phyloP scores from a whole-genome alignment of 2,113 vertebrate species.

The Ploceus nigricollis region DNA sequence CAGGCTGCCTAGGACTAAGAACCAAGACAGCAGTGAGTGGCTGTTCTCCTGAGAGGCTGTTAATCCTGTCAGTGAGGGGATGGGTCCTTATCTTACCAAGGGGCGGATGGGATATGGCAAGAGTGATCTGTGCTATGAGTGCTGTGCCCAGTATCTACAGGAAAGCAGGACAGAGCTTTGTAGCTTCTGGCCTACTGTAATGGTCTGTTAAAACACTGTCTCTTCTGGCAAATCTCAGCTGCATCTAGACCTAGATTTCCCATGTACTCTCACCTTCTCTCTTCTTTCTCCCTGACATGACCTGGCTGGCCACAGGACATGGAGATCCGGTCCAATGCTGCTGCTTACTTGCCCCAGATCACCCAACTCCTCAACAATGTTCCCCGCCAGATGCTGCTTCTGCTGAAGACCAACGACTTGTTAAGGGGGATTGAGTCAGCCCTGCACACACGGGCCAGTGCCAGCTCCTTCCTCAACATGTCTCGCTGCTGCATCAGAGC shows the following conservation, averaged over 20 bases:
- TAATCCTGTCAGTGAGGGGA: background rate
- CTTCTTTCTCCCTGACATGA: background rate
- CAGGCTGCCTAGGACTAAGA: background rate
- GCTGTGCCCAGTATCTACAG: background rate
- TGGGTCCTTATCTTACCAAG: background rate
- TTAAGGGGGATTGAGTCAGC: conserved; percentile 89
- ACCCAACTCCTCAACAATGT: conserved; percentile 88
- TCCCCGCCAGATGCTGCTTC: conserved; percentile 92
- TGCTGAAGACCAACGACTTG: conserved; percentile 96
- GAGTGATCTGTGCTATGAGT: background rate
- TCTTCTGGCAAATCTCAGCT: background rate
- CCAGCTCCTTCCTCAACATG: conserved; percentile 97
- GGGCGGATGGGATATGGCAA: background rate
- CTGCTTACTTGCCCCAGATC: conserved; percentile 91
- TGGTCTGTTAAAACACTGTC: background rate
- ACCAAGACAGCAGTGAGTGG: background rate
- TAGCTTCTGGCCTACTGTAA: background rate
- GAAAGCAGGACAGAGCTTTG: background rate
- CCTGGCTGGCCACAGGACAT: conserved; percentile 71
- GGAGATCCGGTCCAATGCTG: conserved; percentile 87
- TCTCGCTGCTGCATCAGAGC: conserved; percentile 91
- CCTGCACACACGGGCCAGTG: conserved; percentile 83
- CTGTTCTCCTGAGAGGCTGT: background rate
- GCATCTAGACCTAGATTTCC: background rate
- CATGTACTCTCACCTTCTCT: background rate